A percentile compares a stretch with the other conserved stretches of the same genome.
These are phyloP conservation scores for Microctenopoma steveboyesi DNA, from an alignment of 2,797 vertebrate species.

Conservation along the genomic window DNA sequence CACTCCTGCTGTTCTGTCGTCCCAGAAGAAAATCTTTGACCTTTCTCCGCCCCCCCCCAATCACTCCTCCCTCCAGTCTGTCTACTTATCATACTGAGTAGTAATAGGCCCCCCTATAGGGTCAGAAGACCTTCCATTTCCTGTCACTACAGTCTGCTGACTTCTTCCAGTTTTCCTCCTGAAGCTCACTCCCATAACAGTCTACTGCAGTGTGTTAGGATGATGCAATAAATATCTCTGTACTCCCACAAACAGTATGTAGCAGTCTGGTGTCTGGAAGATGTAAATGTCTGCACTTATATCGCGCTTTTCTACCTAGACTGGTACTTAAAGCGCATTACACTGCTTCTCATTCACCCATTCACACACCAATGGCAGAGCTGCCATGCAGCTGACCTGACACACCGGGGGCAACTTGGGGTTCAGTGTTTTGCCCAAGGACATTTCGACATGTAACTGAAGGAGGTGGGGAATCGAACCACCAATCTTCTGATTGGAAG, in stretches of 20 bases:
- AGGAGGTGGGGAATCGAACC: too few species aligned
- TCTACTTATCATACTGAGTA: slow-evolving; percentile 72
- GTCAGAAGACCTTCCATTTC: slow-evolving; percentile 14
- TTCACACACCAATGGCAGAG: too few species aligned
- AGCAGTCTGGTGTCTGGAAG: too few species aligned
- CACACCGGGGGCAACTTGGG: too few species aligned
- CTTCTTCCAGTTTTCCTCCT: slow-evolving; percentile 18
- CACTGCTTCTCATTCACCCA: too few species aligned
- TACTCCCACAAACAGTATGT: neutral
- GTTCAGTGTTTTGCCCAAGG: too few species aligned
- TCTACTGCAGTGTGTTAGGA: neutral
- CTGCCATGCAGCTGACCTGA: too few species aligned
- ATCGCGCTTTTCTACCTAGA: too few species aligned
- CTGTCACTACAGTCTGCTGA: slow-evolving; percentile 16
- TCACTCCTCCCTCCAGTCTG: slow-evolving; percentile 33
- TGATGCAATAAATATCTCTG: neutral
- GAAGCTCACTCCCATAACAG: neutral
- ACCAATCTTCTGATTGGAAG: too few species aligned
- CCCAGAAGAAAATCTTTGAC: slow-evolving; percentile 67
- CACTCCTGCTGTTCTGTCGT: slow-evolving; percentile 53
- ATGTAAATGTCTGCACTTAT: too few species aligned
- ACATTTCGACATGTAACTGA: too few species aligned
- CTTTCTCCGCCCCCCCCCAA: slow-evolving; percentile 76
- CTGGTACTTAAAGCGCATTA: too few species aligned
- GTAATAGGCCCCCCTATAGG: slow-evolving; percentile 61